A percentile compares a stretch with the other conserved stretches of the same genome.
Evolutionary conservation across 2,113 vertebrate species (phyloP).

Genomic region (Salvator merianae): DNA sequence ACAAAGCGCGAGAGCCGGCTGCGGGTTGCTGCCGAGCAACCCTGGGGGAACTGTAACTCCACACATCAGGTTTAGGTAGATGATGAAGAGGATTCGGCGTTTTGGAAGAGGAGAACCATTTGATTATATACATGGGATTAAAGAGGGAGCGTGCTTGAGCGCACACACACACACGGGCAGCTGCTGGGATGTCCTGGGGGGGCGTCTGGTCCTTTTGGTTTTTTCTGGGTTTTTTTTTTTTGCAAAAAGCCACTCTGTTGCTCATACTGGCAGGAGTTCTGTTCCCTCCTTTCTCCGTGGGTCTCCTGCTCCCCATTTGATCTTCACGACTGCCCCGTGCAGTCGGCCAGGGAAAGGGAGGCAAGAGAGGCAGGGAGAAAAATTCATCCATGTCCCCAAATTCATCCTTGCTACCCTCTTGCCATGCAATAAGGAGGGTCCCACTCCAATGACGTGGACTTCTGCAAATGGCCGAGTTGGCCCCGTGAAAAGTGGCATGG

Average conservation of each 20-base stretch:
- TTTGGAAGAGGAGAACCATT: constrained; percentile 52
- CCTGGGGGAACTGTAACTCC: constrained; percentile 74
- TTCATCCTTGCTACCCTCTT: too few species aligned
- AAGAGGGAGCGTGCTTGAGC: constrained; percentile 3
- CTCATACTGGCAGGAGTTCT: too few species aligned
- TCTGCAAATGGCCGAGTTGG: too few species aligned
- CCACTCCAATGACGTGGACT: too few species aligned
- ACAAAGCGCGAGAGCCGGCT: constrained; percentile 63
- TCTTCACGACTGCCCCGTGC: neutral
- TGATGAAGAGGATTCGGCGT: constrained; percentile 47
- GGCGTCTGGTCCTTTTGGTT: too few species aligned
- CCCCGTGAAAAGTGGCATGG: too few species aligned
- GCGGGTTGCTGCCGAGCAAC: constrained; percentile 55
- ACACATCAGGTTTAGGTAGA: constrained; percentile 69
- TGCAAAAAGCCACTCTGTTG: too few species aligned
- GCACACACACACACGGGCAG: too few species aligned
- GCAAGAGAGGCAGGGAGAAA: too few species aligned
- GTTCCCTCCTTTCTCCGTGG: neutral
- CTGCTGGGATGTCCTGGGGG: too few species aligned
- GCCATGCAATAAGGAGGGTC: too few species aligned
- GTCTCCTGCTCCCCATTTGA: neutral
- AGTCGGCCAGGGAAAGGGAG: neutral
- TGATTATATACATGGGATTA: constrained; percentile 42
- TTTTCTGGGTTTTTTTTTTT: too few species aligned
- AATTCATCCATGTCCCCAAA: neutral